A percentile compares a stretch with the other conserved stretches of the same genome.
phyloP scores from a whole-genome alignment of 2,113 vertebrate species.

The Grammomys surdaster region DNA sequence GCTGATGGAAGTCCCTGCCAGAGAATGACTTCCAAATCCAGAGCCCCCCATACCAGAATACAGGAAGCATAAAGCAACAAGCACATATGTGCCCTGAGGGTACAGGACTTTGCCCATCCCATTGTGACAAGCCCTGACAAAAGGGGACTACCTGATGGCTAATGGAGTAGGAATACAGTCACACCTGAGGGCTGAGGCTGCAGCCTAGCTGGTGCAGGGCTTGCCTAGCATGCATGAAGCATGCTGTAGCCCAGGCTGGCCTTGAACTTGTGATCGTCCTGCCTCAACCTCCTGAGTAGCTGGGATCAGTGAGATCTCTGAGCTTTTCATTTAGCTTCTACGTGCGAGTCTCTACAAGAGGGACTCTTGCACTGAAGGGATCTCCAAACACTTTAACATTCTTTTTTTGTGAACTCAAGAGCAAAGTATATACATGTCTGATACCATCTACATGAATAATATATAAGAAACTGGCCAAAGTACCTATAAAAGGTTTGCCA shows the following conservation, averaged over 20 bases:
- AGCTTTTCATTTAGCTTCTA: neutral
- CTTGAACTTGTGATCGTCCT: neutral
- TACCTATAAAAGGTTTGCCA: neutral
- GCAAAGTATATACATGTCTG: neutral
- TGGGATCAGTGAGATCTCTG: neutral
- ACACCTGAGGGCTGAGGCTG: neutral
- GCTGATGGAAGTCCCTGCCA: neutral
- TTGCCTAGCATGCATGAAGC: neutral
- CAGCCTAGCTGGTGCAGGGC: neutral
- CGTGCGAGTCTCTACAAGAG: neutral
- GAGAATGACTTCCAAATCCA: neutral
- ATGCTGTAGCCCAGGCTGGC: neutral
- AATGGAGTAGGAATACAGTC: neutral
- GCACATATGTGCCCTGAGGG: neutral
- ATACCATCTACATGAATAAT: conserved; percentile 12
- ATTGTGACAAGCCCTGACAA: neutral
- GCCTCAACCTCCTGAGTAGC: neutral
- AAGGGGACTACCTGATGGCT: neutral
- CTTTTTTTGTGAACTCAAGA: conserved; percentile 6
- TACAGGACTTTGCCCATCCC: fast-evolving
- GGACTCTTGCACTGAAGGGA: neutral
- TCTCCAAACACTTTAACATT: neutral
- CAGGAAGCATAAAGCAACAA: fast-evolving
- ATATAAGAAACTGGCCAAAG: conserved; percentile 36
- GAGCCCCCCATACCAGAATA: neutral